phyloP scores from a whole-genome alignment of 2,888 invertebrate genomes.

The Venusia cambrica region DNA sequence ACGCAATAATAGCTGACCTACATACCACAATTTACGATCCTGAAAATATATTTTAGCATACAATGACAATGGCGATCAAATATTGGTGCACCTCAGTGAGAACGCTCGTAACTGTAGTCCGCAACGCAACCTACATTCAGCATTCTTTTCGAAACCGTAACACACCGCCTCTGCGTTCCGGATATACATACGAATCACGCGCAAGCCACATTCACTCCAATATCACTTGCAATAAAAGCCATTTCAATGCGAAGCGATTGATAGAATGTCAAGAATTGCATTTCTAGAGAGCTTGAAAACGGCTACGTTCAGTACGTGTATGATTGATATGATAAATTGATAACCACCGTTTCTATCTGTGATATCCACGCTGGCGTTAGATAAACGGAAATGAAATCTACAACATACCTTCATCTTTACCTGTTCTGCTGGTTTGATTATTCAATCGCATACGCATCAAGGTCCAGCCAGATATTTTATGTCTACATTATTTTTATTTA shows the following conservation, averaged over 20 bases:
- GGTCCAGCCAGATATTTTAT: too few species aligned
- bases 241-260: slow-evolving; percentile 52
- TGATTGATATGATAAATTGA: slow-evolving; percentile 56
- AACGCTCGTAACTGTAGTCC: slow-evolving; percentile 73
- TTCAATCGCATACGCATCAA: background rate
- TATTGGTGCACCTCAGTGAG: slow-evolving; percentile 60
- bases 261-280: slow-evolving; percentile 61
- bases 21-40: slow-evolving; percentile 41
- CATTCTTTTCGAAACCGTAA: slow-evolving; percentile 81
- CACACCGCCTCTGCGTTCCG: slow-evolving; percentile 77
- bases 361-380: slow-evolving; percentile 6
- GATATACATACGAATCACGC: slow-evolving; percentile 49
- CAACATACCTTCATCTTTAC: slow-evolving; percentile 3
- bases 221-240: slow-evolving; percentile 59
- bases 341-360: slow-evolving; percentile 30
- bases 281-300: slow-evolving; percentile 71
- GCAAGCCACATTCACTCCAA: slow-evolving; percentile 68
- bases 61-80: slow-evolving; percentile 64
- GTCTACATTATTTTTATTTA: too few species aligned
- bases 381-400: slow-evolving; percentile 11
- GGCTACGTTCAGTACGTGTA: slow-evolving; percentile 46
- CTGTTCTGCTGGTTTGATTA: background rate
- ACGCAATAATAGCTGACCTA: slow-evolving; percentile 27
- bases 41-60: slow-evolving; percentile 45
- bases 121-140: slow-evolving; percentile 78